A percentile compares a stretch with the other conserved stretches of the same genome.
phyloP scores from a whole-genome alignment of 2,113 vertebrate genomes.

The Mixornis gularis region DNA sequence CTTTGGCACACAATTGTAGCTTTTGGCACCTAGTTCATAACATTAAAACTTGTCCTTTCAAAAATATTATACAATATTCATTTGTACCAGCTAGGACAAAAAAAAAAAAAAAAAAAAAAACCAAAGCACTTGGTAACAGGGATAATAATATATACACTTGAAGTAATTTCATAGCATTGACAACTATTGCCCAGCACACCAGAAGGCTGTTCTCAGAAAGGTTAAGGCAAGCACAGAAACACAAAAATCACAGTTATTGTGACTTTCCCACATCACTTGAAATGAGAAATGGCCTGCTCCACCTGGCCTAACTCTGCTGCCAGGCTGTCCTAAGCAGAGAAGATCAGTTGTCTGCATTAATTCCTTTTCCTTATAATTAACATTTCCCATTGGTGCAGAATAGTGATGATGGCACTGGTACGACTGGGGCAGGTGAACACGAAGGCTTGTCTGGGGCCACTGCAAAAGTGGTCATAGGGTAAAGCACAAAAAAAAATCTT shows the following conservation, averaged over 20 bases:
- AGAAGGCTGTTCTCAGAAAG: not conserved
- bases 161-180: not conserved
- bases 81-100: not conserved
- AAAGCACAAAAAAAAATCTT: not conserved
- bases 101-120: not conserved
- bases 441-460: rapidly evolving
- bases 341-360: not conserved
- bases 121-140: not conserved
- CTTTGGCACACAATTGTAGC: not conserved
- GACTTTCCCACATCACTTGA: not conserved
- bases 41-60: not conserved
- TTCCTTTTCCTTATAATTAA: not conserved
- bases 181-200: not conserved
- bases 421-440: not conserved
- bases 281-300: rapidly evolving
- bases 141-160: not conserved
- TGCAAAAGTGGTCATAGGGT: rapidly evolving
- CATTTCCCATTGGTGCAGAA: not conserved
- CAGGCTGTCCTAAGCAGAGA: not conserved
- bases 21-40: not conserved
- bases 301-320: not conserved
- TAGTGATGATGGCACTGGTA: rapidly evolving
- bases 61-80: not conserved
- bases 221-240: not conserved
- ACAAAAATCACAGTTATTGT: not conserved